Evolutionary conservation across 2,888 invertebrate genomes (phyloP).

Genomic region (Cyrtodaria siliqua): DNA sequence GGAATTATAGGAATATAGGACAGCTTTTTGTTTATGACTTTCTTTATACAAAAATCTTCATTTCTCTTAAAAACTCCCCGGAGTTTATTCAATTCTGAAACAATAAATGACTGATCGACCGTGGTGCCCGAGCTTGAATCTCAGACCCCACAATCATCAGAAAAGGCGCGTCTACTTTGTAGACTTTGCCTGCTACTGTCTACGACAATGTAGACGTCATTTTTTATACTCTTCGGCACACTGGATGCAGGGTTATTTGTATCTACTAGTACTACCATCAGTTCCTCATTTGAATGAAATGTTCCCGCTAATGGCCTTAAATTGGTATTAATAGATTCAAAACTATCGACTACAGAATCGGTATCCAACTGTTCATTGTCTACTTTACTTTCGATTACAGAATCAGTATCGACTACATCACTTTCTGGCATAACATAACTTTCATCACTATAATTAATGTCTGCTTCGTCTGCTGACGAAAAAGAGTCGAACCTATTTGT

Average conservation of each 20-base stretch:
- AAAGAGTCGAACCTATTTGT: no score
- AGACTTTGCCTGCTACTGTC: neutral
- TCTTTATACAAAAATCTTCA: neutral
- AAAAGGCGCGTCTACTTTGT: neutral
- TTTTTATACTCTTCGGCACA: neutral
- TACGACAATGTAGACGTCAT: neutral
- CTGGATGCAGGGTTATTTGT: neutral
- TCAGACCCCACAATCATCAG: constrained; percentile 19
- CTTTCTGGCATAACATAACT: no score
- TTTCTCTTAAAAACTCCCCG: neutral
- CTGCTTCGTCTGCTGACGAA: no score
- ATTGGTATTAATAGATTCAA: no score
- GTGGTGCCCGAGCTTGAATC: constrained; percentile 6
- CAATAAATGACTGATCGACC: constrained; percentile 3
- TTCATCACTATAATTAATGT: no score
- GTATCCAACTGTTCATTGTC: no score
- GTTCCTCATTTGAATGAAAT: neutral
- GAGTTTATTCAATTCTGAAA: constrained; percentile 2
- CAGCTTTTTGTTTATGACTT: neutral
- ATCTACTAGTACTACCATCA: neutral
- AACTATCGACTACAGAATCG: no score
- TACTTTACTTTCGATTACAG: no score
- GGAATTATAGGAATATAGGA: constrained; percentile 5
- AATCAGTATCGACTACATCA: no score
- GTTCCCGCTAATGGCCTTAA: neutral